These are phyloP conservation scores for Oryzias melastigma DNA, from an alignment of 2,113 vertebrate species.

Conservation along the genomic window DNA sequence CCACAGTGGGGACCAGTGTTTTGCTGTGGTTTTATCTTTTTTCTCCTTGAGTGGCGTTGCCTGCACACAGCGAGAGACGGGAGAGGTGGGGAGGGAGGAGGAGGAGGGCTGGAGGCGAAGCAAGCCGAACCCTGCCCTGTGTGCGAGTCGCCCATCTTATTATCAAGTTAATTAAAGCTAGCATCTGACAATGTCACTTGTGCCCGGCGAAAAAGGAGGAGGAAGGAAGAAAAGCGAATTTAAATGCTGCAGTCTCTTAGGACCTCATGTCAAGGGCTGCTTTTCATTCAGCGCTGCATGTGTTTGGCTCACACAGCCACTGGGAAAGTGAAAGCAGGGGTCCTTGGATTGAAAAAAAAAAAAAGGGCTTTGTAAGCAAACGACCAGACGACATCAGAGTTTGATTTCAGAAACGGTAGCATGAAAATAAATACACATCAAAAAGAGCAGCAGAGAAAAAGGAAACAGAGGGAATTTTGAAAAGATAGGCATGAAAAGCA, in stretches of 20 bases:
- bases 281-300: slow-evolving; percentile 84
- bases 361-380: slow-evolving; percentile 61
- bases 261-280: slow-evolving; percentile 98
- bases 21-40: slow-evolving; percentile 15
- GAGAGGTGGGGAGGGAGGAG: slow-evolving; percentile 18
- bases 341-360: slow-evolving; percentile 30
- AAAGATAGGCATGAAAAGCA: slow-evolving; percentile 55
- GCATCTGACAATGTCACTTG: slow-evolving; percentile 99
- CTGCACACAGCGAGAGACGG: slow-evolving; percentile 24
- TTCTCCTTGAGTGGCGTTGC: slow-evolving; percentile 7
- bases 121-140: slow-evolving; percentile 84
- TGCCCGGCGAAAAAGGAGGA: slow-evolving; percentile 71
- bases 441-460: slow-evolving; percentile 49
- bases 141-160: slow-evolving; percentile 93
- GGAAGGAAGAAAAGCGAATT: slow-evolving; percentile 91
- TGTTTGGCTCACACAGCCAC: slow-evolving; percentile 59
- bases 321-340: slow-evolving; percentile 69
- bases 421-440: slow-evolving; percentile 61
- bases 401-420: slow-evolving; percentile 60
- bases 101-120: slow-evolving; percentile 75
- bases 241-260: slow-evolving; percentile 96
- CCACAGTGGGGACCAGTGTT: background rate
- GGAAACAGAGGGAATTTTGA: slow-evolving; percentile 17
- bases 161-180: slow-evolving; percentile 99
- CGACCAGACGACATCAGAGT: slow-evolving; percentile 58